Percentiles rank a stretch among this genome's conserved stretches.
phyloP scores from a whole-genome alignment of 2,797 vertebrate species.

The Spinus olivaceus region DNA sequence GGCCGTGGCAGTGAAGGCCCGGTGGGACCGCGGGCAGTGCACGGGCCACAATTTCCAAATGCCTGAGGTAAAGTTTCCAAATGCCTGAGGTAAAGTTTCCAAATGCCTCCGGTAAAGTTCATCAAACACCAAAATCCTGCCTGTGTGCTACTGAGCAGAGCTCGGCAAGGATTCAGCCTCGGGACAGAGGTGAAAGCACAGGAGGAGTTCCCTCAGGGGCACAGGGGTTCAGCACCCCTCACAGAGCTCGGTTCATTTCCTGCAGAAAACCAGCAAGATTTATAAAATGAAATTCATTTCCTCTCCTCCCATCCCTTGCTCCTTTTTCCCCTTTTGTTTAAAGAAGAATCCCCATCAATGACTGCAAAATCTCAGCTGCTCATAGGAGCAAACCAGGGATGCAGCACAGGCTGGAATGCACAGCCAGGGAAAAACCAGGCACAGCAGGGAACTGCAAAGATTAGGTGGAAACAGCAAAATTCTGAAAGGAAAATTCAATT shows the following conservation, averaged over 20 bases:
- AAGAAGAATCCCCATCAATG: neutral
- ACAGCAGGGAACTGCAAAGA: neutral
- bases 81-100: neutral
- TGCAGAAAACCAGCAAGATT: neutral
- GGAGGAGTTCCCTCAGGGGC: neutral
- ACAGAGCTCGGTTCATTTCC: neutral
- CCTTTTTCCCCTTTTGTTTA: neutral
- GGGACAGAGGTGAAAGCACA: neutral
- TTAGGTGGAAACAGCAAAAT: neutral
- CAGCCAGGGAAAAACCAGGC: neutral
- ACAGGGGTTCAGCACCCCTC: neutral
- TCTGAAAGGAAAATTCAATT: neutral
- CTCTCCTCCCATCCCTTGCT: neutral
- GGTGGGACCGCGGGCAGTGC: rapidly evolving
- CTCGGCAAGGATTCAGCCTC: rapidly evolving
- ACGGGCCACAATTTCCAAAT: rapidly evolving
- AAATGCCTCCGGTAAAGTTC: neutral
- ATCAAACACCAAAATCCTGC: neutral
- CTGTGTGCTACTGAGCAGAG: neutral
- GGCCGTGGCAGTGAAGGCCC: rapidly evolving
- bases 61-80: neutral
- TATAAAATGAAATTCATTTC: rapidly evolving
- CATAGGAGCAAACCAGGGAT: rapidly evolving
- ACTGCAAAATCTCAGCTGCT: neutral
- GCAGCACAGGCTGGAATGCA: rapidly evolving